Base-by-base conservation (phyloP, 2,113 vertebrate genomes). In the Notechis scutatus region DNA sequence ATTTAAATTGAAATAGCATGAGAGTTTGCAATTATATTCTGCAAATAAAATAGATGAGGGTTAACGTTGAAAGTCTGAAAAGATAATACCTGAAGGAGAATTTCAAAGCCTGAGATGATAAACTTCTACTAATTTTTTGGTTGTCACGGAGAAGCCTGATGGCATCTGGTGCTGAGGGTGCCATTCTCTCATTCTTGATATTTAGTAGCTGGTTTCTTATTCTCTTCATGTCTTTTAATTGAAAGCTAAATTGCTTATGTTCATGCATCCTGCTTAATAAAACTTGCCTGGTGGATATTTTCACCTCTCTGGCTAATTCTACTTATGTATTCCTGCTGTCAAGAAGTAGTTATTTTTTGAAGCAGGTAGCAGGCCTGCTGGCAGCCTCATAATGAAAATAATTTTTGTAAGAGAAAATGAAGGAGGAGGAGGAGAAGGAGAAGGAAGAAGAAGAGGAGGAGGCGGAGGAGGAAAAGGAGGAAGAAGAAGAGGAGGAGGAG, bases 381-480 rank as follows among this genome's bases (percentile, higher is more conserved):
- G 95, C 94, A 97, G 95, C 94, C 92, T 96, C 94, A 94, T 95
- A 94, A 97, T 96, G 95, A 97, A 97, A 96, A 96, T 86, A 39
- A 93, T 55, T 95, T 86, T 81, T 85, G 89, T 47, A 81, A 74
- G 39, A 45, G 61, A 54, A 85, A 18, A 42, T 42, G 59, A 81
- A 93, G 93, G 42, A 88, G 34, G 14, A n/a, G 12, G 5, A 34
- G 10, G 23, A 52, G 14, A 2, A 47, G 57, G 23, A 24, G 2
- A 23, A 59, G 23, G 5, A 1, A 4, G 20, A 24, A 9, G 11
- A 61, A 23, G 57, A 57, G 23, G 59, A 11, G 2, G 24, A 61
- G 24, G 24, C 3, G 3, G 9, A 29, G 59, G 26, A 29, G 23
- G 23, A 57, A 5, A 5, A 23, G 21, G 57, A 8, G 23, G 1